Evolutionary conservation across 2,888 invertebrate species (phyloP).

Genomic region (Polymixis flavicincta): DNA sequence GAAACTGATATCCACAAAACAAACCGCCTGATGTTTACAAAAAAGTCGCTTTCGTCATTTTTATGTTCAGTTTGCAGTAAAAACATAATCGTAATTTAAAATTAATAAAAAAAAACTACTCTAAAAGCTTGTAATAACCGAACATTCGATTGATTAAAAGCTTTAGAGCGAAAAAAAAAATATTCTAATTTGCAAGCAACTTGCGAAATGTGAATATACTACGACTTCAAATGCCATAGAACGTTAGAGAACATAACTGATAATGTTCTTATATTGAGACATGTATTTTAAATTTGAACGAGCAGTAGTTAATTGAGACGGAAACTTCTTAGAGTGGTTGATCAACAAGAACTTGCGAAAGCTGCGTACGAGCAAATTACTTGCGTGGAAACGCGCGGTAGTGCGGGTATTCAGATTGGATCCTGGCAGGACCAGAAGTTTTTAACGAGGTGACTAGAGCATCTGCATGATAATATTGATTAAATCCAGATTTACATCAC

Average conservation of each 20-base stretch:
- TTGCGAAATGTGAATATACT: slow-evolving; percentile 55
- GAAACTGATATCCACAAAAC: background rate
- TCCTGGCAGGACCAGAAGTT: slow-evolving; percentile 20
- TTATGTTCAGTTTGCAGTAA: background rate
- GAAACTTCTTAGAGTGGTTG: slow-evolving; percentile 53
- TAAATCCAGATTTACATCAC: background rate
- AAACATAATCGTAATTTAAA: background rate
- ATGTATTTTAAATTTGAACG: slow-evolving; percentile 49
- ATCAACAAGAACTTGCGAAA: slow-evolving; percentile 55
- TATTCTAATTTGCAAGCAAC: slow-evolving; percentile 37
- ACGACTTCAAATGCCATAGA: slow-evolving; percentile 23
- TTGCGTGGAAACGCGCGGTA: slow-evolving; percentile 24
- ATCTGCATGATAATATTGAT: background rate
- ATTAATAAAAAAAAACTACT: no score
- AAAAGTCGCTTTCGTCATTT: background rate
- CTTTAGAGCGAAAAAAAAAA: slow-evolving; percentile 12
- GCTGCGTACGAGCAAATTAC: slow-evolving; percentile 37
- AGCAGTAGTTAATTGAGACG: slow-evolving; percentile 49
- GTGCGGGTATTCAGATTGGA: slow-evolving; percentile 17
- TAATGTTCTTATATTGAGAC: slow-evolving; percentile 41
- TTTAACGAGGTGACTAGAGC: background rate
- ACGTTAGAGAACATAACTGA: slow-evolving; percentile 34
- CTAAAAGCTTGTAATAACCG: slow-evolving; percentile 12
- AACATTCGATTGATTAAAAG: slow-evolving; percentile 37
- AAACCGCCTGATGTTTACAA: background rate